Conservation (phyloP, 2,888 invertebrate species). For the Cataglyphis cursor region DNA sequence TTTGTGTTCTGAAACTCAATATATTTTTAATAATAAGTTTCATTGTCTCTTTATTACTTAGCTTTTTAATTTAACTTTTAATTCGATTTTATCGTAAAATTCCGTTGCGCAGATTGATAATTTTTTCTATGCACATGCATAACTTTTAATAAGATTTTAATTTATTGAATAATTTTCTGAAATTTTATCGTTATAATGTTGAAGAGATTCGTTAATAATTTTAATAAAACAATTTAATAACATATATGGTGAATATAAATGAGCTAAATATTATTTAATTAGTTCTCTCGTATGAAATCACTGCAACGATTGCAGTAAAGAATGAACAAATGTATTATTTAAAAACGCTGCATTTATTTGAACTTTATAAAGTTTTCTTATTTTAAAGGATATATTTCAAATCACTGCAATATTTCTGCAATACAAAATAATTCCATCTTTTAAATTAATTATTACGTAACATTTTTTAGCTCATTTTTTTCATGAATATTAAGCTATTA, state of each 20-base stretch:
- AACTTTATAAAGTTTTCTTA: not conserved
- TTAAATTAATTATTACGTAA: not conserved
- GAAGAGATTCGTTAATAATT: not conserved
- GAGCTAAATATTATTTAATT: not conserved
- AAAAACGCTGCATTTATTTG: not conserved
- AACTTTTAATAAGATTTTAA: not conserved
- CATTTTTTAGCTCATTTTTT: not conserved
- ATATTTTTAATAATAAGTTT: conserved; percentile 5
- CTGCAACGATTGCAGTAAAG: conserved; percentile 19
- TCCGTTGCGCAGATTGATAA: not conserved
- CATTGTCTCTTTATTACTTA: not conserved
- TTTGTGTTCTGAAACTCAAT: not conserved
- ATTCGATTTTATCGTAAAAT: not conserved
- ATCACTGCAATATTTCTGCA: not conserved
- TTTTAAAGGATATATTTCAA: conserved; percentile 13
- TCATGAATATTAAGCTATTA: not conserved
- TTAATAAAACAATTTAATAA: conserved; percentile 13
- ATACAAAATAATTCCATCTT: not conserved
- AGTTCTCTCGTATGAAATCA: not conserved
- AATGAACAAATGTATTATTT: not conserved
- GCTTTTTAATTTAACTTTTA: conserved; percentile 31
- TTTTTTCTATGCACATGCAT: not conserved
- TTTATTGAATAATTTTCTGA: not conserved
- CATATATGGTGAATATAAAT: not conserved
- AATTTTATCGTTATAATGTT: not conserved